Evolutionary conservation across 1,140 invertebrate genomes (phyloP).

Genomic region (Manduca sexta): DNA sequence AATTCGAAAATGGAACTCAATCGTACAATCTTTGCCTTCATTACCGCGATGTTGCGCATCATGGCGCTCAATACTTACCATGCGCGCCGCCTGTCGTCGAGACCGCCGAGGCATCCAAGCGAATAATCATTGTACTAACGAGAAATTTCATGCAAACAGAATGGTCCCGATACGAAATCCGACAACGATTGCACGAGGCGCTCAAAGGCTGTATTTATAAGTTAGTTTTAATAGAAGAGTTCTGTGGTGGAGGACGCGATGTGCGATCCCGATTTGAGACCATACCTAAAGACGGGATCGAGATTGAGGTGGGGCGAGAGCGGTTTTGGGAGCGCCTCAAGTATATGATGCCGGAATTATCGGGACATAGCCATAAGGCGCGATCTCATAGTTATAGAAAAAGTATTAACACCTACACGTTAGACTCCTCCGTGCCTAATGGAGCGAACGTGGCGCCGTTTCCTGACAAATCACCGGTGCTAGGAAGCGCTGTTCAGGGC

Average conservation of each 20-base stretch:
- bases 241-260: conserved; percentile 85
- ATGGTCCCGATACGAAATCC: conserved; percentile 88
- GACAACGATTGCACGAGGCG: conserved; percentile 89
- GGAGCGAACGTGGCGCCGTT: conserved; percentile 69
- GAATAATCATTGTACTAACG: conserved; percentile 86
- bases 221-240: conserved; percentile 86
- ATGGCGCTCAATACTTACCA: conserved; percentile 80
- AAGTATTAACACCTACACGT: conserved; percentile 85
- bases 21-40: conserved; percentile 90
- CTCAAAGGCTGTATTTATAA: conserved; percentile 88
- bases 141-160: conserved; percentile 90
- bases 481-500: conserved; percentile 67
- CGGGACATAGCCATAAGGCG: conserved; percentile 51
- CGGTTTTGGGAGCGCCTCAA: conserved; percentile 93
- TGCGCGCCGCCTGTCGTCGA: conserved; percentile 86
- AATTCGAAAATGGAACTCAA: conserved; percentile 85
- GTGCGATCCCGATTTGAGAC: conserved; percentile 88
- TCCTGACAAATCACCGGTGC: conserved; percentile 62
- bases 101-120: conserved; percentile 87
- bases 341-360: conserved; percentile 86
- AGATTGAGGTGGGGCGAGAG: conserved; percentile 90
- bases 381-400: conserved; percentile 76
- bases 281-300: conserved; percentile 89
- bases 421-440: conserved; percentile 77
- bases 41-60: conserved; percentile 85